These are phyloP conservation scores for Pseudomugil gertrudae DNA, from an alignment of 2,797 vertebrate genomes.

Conservation along the genomic window DNA sequence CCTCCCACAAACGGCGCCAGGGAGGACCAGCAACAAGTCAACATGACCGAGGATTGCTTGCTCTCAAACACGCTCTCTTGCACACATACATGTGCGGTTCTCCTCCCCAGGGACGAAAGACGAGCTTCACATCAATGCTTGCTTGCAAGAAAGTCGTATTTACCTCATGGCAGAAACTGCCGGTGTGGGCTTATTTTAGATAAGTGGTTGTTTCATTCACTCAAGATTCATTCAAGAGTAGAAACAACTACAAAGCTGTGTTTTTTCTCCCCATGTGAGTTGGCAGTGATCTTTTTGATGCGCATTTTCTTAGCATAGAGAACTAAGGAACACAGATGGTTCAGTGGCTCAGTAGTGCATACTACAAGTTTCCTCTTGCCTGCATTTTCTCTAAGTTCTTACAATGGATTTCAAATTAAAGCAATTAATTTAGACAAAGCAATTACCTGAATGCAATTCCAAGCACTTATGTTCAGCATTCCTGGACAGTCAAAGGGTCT, in stretches of 20 bases:
- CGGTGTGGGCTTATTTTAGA: constrained; percentile 45
- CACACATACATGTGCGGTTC: constrained; percentile 15
- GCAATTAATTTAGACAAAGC: not conserved
- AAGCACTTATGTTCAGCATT: constrained; percentile 22
- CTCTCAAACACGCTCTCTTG: constrained; percentile 17
- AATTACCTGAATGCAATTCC: constrained; percentile 55
- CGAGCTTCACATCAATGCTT: constrained; percentile 40
- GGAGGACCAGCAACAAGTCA: constrained; percentile 66
- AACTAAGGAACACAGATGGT: too few relatives aligned
- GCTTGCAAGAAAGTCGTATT: constrained; percentile 41
- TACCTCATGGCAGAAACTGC: constrained; percentile 35
- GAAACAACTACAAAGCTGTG: constrained; percentile 29
- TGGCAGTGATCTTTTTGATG: constrained; percentile 55
- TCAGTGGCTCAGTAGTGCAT: not conserved
- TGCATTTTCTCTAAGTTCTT: not conserved
- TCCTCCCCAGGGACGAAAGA: constrained; percentile 39
- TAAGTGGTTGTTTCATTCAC: constrained; percentile 49
- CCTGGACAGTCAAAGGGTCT: constrained; percentile 13
- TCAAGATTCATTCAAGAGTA: constrained; percentile 56
- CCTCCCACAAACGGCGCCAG: constrained; percentile 58
- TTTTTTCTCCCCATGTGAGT: constrained; percentile 53
- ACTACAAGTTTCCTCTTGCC: not conserved
- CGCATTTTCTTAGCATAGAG: constrained; percentile 38
- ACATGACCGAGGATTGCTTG: constrained; percentile 64
- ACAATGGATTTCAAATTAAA: not conserved